Evolutionary conservation across 2,888 invertebrate species (phyloP).

Genomic region (Drosophila paranaensis): DNA sequence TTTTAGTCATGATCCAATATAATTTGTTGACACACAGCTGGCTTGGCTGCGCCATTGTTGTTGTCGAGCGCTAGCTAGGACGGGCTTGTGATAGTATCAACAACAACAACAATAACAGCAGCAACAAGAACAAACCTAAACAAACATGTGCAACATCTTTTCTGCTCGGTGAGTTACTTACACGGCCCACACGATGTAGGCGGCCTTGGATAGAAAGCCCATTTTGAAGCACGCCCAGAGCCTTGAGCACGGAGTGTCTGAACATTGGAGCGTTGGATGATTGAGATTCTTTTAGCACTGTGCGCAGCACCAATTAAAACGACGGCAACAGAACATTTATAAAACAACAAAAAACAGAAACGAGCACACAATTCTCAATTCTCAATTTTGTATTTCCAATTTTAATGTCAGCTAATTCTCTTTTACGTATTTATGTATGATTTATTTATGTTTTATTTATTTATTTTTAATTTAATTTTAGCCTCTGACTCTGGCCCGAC

Average conservation of each 20-base stretch:
- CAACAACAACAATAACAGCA: too few species aligned
- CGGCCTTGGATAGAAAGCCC: slow-evolving; percentile 92
- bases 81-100: neutral
- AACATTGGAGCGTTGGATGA: slow-evolving; percentile 57
- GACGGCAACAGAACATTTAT: slow-evolving; percentile 3
- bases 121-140: too few species aligned
- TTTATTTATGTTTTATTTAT: slow-evolving; percentile 9
- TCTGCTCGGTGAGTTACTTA: slow-evolving; percentile 86
- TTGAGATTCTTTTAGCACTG: slow-evolving; percentile 23
- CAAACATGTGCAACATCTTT: neutral
- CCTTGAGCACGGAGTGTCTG: slow-evolving; percentile 40
- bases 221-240: slow-evolving; percentile 83
- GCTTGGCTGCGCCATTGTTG: neutral
- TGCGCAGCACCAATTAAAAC: slow-evolving; percentile 8
- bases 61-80: neutral
- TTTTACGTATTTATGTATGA: slow-evolving; percentile 6
- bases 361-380: slow-evolving; percentile 1
- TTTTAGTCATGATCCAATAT: slow-evolving; percentile 34
- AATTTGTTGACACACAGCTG: slow-evolving; percentile 21
- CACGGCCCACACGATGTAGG: slow-evolving; percentile 93
- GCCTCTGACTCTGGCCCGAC: slow-evolving; percentile 15
- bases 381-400: neutral
- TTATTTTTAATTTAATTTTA: slow-evolving; percentile 5
- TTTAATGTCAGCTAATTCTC: slow-evolving; percentile 3
- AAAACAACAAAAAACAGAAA: slow-evolving; percentile 6